A percentile compares a stretch with the other conserved stretches of the same genome.
Evolutionary conservation across 2,888 invertebrate species (phyloP).

Genomic region (Noctuana brunneofusca): DNA sequence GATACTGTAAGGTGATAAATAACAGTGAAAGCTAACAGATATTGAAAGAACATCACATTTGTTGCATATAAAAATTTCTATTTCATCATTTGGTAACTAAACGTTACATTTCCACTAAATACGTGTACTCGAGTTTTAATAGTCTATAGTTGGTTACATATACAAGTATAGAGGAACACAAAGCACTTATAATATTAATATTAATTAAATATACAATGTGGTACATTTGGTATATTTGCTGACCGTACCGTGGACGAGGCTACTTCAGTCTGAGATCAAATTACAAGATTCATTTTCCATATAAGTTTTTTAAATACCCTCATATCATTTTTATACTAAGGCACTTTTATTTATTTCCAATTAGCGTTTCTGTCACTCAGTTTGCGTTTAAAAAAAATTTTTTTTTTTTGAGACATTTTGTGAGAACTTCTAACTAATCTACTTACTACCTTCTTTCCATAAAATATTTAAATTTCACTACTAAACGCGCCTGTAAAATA

Average conservation of each 20-base stretch:
- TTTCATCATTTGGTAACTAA: not conserved
- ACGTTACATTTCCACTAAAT: slow-evolving; percentile 3
- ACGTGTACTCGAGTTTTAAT: slow-evolving; percentile 16
- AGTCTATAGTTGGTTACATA: slow-evolving; percentile 36
- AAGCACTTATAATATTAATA: slow-evolving; percentile 65
- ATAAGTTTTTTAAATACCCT: not conserved
- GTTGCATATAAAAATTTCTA: not conserved
- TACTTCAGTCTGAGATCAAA: slow-evolving; percentile 70
- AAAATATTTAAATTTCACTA: not conserved
- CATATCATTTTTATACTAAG: slow-evolving; percentile 10
- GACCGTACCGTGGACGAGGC: slow-evolving; percentile 57
- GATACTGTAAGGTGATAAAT: too few species aligned
- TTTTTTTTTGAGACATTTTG: too few species aligned
- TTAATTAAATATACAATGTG: slow-evolving; percentile 66
- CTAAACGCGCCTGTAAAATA: not conserved
- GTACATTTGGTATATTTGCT: slow-evolving; percentile 75
- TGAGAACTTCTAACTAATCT: too few species aligned
- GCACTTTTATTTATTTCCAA: slow-evolving; percentile 18
- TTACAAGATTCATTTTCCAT: slow-evolving; percentile 55
- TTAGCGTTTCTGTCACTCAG: slow-evolving; percentile 1
- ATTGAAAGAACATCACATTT: not conserved
- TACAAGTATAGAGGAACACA: slow-evolving; percentile 73
- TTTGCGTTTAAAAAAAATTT: too few species aligned
- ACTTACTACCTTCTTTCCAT: not conserved
- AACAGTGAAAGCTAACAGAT: not conserved